Evolutionary conservation across 2,797 vertebrate genomes (phyloP).

Genomic region (Parotocinclus haroldoi): DNA sequence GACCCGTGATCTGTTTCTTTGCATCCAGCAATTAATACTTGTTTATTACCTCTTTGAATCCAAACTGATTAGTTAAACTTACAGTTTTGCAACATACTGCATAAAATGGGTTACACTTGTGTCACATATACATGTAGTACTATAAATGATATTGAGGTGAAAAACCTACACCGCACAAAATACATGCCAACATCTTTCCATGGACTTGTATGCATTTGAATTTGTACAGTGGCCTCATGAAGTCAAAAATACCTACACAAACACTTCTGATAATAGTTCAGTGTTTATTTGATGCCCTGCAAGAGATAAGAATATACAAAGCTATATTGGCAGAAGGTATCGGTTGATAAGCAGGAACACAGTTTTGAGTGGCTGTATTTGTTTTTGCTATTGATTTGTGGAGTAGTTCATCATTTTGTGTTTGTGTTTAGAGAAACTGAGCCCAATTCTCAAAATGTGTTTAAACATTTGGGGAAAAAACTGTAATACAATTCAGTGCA

Average conservation of each 20-base stretch:
- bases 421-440: conserved; percentile 1
- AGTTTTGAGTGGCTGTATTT: too few species aligned
- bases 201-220: background rate
- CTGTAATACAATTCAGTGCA: too few species aligned
- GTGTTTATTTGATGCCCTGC: conserved; percentile 3
- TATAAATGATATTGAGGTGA: too few species aligned
- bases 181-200: background rate
- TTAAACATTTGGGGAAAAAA: background rate
- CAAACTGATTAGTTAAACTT: too few species aligned
- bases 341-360: too few species aligned
- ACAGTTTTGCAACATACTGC: too few species aligned
- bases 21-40: too few species aligned
- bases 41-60: too few species aligned
- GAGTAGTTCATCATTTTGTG: background rate
- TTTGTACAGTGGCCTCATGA: conserved; percentile 3
- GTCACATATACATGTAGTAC: too few species aligned
- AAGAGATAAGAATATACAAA: background rate
- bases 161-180: background rate
- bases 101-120: too few species aligned
- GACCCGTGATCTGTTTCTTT: background rate
- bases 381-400: background rate
- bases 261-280: conserved; percentile 2
- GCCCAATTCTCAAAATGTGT: background rate
- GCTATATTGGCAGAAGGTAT: background rate
- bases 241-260: background rate